A percentile compares a stretch with the other conserved stretches of the same genome.
Conservation (phyloP, 2,113 vertebrate genomes). For the Lepisosteus osseus region DNA sequence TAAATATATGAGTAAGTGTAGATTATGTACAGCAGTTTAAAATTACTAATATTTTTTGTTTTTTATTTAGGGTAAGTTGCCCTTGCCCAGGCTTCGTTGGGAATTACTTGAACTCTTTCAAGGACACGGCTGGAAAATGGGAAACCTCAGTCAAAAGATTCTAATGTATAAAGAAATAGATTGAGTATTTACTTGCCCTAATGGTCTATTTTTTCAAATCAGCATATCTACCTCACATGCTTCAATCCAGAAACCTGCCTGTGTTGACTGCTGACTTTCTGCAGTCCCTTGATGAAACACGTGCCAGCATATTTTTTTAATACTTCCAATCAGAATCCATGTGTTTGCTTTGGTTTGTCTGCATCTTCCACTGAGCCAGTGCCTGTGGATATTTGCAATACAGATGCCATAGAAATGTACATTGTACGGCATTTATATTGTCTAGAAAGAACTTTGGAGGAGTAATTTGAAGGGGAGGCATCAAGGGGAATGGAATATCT, state of each 20-base stretch:
- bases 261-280: background rate
- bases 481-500: background rate
- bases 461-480: background rate
- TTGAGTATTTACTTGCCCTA: no score
- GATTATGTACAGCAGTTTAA: no score
- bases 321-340: background rate
- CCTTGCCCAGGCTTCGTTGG: no score
- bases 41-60: no score
- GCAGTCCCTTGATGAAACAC: background rate
- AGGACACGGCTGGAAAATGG: no score
- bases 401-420: background rate
- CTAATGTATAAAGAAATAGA: no score
- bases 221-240: no score
- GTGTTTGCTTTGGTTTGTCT: background rate
- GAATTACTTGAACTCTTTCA: no score
- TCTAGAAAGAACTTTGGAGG: background rate
- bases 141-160: no score
- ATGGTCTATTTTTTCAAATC: no score
- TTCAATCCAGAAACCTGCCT: background rate
- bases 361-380: background rate
- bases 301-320: background rate
- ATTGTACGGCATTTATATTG: background rate
- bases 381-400: constrained; percentile 1
- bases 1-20: no score
- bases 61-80: no score